phyloP scores from a whole-genome alignment of 2,888 invertebrate genomes.

The Sericinus montela region DNA sequence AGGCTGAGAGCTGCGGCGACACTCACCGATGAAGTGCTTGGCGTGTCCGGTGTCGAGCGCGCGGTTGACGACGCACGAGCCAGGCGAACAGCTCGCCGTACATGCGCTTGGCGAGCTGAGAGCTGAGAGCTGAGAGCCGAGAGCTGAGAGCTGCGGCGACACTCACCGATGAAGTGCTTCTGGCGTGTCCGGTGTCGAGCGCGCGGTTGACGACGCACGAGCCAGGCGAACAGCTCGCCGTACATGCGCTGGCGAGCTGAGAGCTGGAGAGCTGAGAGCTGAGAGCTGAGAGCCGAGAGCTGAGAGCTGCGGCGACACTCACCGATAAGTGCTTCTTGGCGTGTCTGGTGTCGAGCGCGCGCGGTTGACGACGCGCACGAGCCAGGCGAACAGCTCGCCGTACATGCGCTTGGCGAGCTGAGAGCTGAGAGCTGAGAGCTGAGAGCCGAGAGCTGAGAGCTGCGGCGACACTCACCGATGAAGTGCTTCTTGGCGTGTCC shows the following conservation, averaged over 20 bases:
- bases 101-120: conserved; percentile 95
- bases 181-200: conserved; percentile 81
- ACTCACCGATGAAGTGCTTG: conserved; percentile 89
- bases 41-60: conserved; percentile 85
- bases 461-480: conserved; percentile 80
- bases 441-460: too few relatives aligned
- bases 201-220: conserved; percentile 94
- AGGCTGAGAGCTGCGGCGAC: not conserved
- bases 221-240: conserved; percentile 92
- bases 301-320: conserved; percentile 21
- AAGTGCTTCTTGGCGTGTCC: conserved; percentile 85
- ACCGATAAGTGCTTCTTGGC: conserved; percentile 91
- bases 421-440: too few relatives aligned
- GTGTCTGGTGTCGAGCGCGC: conserved; percentile 85
- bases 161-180: conserved; percentile 89
- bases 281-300: too few relatives aligned
- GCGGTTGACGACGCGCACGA: conserved; percentile 93
- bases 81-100: conserved; percentile 96
- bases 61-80: conserved; percentile 95
- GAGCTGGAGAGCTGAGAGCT: too few relatives aligned
- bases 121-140: too few relatives aligned
- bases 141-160: not conserved
- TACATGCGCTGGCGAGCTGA: too few relatives aligned
- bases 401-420: conserved; percentile 95
- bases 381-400: conserved; percentile 95